Percentiles rank a stretch among this genome's conserved stretches.
Evolutionary conservation across 2,797 vertebrate species (phyloP).

Genomic region (Mormyrus hasselquistii): DNA sequence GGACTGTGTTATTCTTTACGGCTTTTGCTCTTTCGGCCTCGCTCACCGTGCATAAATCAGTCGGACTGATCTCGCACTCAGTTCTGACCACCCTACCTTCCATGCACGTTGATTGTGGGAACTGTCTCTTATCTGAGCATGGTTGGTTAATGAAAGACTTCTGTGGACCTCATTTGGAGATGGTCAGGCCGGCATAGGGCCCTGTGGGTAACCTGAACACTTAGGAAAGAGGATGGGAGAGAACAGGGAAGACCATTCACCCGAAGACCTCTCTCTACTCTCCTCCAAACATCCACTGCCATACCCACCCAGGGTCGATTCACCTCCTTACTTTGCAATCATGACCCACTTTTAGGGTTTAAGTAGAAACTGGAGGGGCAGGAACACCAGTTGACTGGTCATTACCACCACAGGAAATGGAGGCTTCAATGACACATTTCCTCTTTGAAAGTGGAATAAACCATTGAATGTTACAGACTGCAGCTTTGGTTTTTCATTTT

Average conservation of each 20-base stretch:
- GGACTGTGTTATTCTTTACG: neutral
- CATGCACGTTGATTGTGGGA: constrained; percentile 61
- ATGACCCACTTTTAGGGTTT: neutral
- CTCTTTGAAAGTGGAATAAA: neutral
- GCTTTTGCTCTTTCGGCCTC: neutral
- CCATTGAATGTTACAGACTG: neutral
- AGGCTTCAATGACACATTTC: neutral
- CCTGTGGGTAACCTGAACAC: neutral
- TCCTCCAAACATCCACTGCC: constrained; percentile 59
- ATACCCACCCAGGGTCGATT: constrained; percentile 35
- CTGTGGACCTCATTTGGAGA: constrained; percentile 53
- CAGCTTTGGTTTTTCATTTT: neutral
- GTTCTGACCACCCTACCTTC: constrained; percentile 47
- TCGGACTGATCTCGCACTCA: constrained; percentile 58
- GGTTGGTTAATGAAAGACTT: constrained; percentile 76
- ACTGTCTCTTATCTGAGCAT: constrained; percentile 58
- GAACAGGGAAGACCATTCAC: neutral
- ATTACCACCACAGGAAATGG: neutral
- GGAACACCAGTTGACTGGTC: neutral
- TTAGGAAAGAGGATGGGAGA: neutral
- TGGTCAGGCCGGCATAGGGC: constrained; percentile 27
- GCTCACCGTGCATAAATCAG: constrained; percentile 41
- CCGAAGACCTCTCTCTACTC: neutral
- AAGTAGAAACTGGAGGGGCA: neutral
- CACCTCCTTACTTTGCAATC: constrained; percentile 1